These are phyloP conservation scores for Oncorhynchus kisutch DNA, from an alignment of 2,113 vertebrate species.

Conservation along the genomic window DNA sequence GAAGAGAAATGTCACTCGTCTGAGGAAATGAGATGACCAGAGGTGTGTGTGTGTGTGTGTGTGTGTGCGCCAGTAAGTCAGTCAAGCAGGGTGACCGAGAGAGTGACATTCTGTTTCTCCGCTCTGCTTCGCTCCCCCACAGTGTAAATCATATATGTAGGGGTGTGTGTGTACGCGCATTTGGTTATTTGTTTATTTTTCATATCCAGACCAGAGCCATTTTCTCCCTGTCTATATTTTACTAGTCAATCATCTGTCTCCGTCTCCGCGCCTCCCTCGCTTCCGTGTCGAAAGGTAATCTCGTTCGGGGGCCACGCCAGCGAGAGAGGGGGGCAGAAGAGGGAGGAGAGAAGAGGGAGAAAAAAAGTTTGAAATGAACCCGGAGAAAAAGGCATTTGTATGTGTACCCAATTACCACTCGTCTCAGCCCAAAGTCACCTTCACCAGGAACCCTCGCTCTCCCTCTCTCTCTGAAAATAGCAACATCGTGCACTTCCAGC, in stretches of 20 bases:
- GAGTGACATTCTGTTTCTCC: conserved; percentile 56
- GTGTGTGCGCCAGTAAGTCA: conserved; percentile 18
- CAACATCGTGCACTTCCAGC: conserved; percentile 40
- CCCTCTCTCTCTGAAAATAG: conserved; percentile 62
- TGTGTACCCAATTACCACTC: conserved; percentile 77
- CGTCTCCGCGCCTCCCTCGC: conserved; percentile 31
- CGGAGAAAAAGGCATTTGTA: conserved; percentile 71
- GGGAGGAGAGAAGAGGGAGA: conserved; percentile 15
- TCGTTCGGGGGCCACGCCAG: conserved; percentile 48
- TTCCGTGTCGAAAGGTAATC: conserved; percentile 71
- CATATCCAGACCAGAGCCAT: conserved; percentile 27
- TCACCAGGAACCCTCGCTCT: conserved; percentile 55
- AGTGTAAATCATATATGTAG: conserved; percentile 51
- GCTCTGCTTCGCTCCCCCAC: conserved; percentile 38
- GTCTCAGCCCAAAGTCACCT: conserved; percentile 76
- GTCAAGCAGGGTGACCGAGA: conserved; percentile 59
- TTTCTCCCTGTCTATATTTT: conserved; percentile 58
- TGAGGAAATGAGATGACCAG: conserved; percentile 68
- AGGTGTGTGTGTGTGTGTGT: conserved; percentile 19
- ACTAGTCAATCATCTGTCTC: conserved; percentile 64
- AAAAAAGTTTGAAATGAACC: conserved; percentile 50
- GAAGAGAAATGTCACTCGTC: conserved; percentile 63
- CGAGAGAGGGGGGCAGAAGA: conserved; percentile 1
- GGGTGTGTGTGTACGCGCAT: conserved; percentile 13
- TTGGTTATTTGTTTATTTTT: conserved; percentile 22